Evolutionary conservation across 2,113 vertebrate species (phyloP).

Genomic region (Brachyistius frenatus): DNA sequence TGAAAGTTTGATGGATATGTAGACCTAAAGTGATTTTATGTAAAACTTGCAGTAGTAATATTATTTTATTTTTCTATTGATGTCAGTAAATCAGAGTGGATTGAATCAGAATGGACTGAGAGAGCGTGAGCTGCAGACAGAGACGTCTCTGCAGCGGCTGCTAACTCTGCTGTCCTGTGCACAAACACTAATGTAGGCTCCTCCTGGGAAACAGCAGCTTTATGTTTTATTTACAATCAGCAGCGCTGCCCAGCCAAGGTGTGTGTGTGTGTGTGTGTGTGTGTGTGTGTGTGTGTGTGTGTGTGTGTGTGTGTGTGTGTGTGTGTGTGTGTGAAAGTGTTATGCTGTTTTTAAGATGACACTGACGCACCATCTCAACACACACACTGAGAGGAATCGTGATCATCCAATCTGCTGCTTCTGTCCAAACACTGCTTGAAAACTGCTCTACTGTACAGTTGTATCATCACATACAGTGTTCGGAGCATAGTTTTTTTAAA

Average conservation of each 20-base stretch:
- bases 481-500: too few relatives aligned
- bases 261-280: slow-evolving; percentile 20
- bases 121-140: slow-evolving; percentile 3
- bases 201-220: slow-evolving; percentile 76
- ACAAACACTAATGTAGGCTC: slow-evolving; percentile 78
- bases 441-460: too few relatives aligned
- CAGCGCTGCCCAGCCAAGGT: slow-evolving; percentile 83
- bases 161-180: slow-evolving; percentile 80
- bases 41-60: slow-evolving; percentile 19
- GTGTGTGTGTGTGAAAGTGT: too few relatives aligned
- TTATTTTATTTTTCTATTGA: slow-evolving; percentile 8
- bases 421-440: too few relatives aligned
- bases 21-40: neutral
- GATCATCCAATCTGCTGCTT: too few relatives aligned
- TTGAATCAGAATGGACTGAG: slow-evolving; percentile 16
- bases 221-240: slow-evolving; percentile 93
- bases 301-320: too few relatives aligned
- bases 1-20: neutral
- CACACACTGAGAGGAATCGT: too few relatives aligned
- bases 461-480: too few relatives aligned
- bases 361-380: too few relatives aligned
- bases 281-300: neutral
- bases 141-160: slow-evolving; percentile 33
- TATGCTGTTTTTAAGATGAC: too few relatives aligned
- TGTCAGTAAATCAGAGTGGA: too few relatives aligned